These are phyloP conservation scores for Bos taurus DNA, from an alignment of 2,113 vertebrate genomes.

Conservation along the genomic window DNA sequence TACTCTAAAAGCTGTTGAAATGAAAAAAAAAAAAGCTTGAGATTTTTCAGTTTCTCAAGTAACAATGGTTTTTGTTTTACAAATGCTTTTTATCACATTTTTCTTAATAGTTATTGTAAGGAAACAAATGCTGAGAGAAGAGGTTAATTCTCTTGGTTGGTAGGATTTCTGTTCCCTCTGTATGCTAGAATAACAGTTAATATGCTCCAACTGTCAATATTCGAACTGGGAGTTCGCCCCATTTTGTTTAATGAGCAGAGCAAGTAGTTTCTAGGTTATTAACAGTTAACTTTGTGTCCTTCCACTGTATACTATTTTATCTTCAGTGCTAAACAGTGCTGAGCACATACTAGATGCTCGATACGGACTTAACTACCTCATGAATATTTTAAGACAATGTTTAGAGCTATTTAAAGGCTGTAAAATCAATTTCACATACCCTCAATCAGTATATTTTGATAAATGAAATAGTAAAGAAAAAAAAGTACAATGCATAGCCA, in stretches of 20 bases:
- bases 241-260: background rate
- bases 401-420: background rate
- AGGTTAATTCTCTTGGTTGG: background rate
- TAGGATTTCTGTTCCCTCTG: background rate
- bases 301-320: background rate
- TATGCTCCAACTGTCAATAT: background rate
- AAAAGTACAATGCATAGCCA: background rate
- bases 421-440: background rate
- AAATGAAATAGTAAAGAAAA: background rate
- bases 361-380: background rate
- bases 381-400: background rate
- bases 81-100: background rate
- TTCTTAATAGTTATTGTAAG: background rate
- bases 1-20: background rate
- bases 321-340: background rate
- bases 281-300: background rate
- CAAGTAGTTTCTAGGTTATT: constrained; percentile 2
- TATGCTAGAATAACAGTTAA: background rate
- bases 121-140: background rate
- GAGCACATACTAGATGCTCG: background rate
- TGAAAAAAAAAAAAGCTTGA: background rate
- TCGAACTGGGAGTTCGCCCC: background rate
- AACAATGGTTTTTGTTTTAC: background rate
- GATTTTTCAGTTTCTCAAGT: background rate
- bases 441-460: background rate